Evolutionary conservation across 2,113 vertebrate species (phyloP).

Genomic region (Neogale vison): DNA sequence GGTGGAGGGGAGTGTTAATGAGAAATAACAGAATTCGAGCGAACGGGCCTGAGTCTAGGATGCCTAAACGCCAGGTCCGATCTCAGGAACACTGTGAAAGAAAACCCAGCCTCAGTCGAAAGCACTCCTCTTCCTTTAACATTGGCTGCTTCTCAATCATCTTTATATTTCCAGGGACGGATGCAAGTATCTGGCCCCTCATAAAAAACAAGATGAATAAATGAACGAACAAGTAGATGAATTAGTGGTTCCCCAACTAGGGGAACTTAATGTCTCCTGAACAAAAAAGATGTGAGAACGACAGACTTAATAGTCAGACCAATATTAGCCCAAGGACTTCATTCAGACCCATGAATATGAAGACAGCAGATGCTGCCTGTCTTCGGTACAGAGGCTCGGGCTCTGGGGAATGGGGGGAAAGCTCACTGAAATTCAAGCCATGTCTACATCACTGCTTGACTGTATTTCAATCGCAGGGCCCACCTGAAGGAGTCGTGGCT

Average conservation of each 20-base stretch:
- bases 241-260: neutral
- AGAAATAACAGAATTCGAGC: neutral
- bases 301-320: neutral
- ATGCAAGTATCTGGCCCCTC: neutral
- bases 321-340: neutral
- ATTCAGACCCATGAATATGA: neutral
- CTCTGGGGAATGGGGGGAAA: neutral
- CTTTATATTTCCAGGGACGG: neutral
- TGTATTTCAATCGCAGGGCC: neutral
- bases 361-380: neutral
- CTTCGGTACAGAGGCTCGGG: neutral
- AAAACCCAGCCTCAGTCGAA: neutral
- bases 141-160: neutral
- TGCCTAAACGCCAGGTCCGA: neutral
- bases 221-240: neutral
- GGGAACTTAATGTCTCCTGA: neutral
- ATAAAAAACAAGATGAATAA: slow-evolving; percentile 2
- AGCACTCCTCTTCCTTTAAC: neutral
- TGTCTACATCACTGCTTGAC: neutral
- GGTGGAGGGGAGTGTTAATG: neutral
- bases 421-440: neutral
- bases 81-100: neutral
- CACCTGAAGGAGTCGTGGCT: neutral
- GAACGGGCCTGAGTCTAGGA: neutral
- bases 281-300: neutral